Percentiles rank a stretch among this genome's conserved stretches.
phyloP scores from a whole-genome alignment of 1,140 invertebrate species.

The Parapsyche elsis region DNA sequence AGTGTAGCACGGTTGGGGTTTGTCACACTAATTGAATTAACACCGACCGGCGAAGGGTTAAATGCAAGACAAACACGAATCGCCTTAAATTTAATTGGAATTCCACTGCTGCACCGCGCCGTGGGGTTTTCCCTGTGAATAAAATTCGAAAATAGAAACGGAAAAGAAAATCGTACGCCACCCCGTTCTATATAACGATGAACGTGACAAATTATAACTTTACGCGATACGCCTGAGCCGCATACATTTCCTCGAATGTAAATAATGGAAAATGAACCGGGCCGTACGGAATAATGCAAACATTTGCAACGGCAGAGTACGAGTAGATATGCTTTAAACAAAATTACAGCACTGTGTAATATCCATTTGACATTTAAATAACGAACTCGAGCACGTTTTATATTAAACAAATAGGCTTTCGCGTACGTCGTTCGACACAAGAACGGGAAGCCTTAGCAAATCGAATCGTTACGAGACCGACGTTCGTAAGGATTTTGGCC shows the following conservation, averaged over 20 bases:
- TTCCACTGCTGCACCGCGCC: too few species aligned
- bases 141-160: background rate
- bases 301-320: too few species aligned
- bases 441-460: constrained; percentile 3
- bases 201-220: background rate
- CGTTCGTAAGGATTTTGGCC: constrained; percentile 15
- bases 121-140: background rate
- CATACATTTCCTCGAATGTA: too few species aligned
- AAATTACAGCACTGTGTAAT: too few species aligned
- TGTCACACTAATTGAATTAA: background rate
- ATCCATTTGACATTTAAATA: too few species aligned
- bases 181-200: background rate
- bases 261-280: too few species aligned
- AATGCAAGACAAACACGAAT: background rate
- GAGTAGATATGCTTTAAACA: too few species aligned
- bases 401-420: constrained; percentile 17
- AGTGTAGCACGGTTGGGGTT: too few species aligned
- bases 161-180: background rate
- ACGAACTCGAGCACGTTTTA: background rate
- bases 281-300: too few species aligned
- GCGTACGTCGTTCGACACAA: background rate
- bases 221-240: too few species aligned
- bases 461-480: background rate
- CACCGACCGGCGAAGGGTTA: background rate
- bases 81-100: too few species aligned